Evolutionary conservation across 1,140 invertebrate genomes (phyloP), one percentile per base, ranked within the genome.

Genomic region (Zophobas atratus): DNA sequence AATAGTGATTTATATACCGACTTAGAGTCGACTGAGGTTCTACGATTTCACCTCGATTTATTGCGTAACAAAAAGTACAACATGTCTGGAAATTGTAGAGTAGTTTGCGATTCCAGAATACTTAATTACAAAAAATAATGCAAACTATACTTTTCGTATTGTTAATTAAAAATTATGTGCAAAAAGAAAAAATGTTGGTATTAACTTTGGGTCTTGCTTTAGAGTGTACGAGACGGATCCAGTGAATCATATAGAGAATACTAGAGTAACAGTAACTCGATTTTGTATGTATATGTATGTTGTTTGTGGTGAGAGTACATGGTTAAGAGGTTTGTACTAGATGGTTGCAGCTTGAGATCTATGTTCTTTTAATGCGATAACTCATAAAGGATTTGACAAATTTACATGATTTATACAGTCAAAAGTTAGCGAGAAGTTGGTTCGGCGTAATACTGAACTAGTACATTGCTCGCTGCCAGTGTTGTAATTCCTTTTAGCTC

Each of bases 401-500:
- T 53, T 56, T 56, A 55, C 71, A 41, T 73, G 71, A 56, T 73
- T 73, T 73, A 57, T 76, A 63, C 36, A 67, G 75, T 67, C 38
- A 46, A 76, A 70, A 76, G 67, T 63, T 76, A 49, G 36, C 36
- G 48, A 36, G 75, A 76, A 76, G 56, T 20, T 51, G n/a, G 49
- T 67, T 60, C 35, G 56, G 56, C n/a, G 56, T 36, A 60, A n/a
- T 60, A 39, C 34, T 60, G 36, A 60, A 60, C 20, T 56, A 35
- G 56, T 36, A 49, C 38, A 72, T 36, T 72, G 38, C 20, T 20
- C 20, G 20, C 20, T 20, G 20, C 53, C 53, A 75, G 55, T 74
- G 51, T 49, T 56, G 51, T 20, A 36, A 32, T 56, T 41, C 33
- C 36, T 20, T 51, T 39, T 38, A 34, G 20, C 34, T 49, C 53